Conservation (phyloP, 1,140 invertebrate species). For the Anastatus disparis region DNA sequence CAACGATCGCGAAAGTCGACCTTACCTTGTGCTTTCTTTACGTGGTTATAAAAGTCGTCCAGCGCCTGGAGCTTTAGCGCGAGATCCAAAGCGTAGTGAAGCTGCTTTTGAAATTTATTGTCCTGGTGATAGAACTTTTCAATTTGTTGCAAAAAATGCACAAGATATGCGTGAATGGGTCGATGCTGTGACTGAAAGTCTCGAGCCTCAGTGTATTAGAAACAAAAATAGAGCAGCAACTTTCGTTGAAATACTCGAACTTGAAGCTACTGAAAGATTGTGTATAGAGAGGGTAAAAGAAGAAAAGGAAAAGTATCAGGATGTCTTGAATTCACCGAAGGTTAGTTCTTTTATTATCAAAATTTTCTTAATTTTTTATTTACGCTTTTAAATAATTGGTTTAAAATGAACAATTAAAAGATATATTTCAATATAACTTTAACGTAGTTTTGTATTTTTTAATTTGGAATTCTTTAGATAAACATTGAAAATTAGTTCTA, state of each 20-base stretch:
- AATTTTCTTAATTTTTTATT: neutral
- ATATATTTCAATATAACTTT: neutral
- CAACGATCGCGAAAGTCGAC: constrained; percentile 53
- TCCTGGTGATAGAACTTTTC: constrained; percentile 54
- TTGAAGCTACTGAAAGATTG: constrained; percentile 21
- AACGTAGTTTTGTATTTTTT: no score
- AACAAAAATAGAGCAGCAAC: neutral
- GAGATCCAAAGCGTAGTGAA: constrained; percentile 54
- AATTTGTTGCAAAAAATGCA: constrained; percentile 53
- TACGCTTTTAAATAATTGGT: neutral
- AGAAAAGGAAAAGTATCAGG: constrained; percentile 29
- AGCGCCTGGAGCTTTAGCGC: constrained; percentile 47
- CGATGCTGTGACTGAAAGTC: constrained; percentile 44
- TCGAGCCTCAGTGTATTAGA: constrained; percentile 34
- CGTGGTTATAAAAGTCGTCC: constrained; percentile 55
- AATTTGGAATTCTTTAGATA: no score
- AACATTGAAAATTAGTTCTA: no score
- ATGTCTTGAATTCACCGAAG: constrained; percentile 21
- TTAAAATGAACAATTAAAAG: neutral
- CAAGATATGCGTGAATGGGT: constrained; percentile 62
- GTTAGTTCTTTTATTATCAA: neutral
- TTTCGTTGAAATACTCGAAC: constrained; percentile 27
- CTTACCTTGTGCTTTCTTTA: constrained; percentile 50
- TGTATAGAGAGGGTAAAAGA: constrained; percentile 30
- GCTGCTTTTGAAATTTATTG: constrained; percentile 59